phyloP scores from a whole-genome alignment of 2,888 invertebrate genomes.

The Trichogramma dendrolimi region DNA sequence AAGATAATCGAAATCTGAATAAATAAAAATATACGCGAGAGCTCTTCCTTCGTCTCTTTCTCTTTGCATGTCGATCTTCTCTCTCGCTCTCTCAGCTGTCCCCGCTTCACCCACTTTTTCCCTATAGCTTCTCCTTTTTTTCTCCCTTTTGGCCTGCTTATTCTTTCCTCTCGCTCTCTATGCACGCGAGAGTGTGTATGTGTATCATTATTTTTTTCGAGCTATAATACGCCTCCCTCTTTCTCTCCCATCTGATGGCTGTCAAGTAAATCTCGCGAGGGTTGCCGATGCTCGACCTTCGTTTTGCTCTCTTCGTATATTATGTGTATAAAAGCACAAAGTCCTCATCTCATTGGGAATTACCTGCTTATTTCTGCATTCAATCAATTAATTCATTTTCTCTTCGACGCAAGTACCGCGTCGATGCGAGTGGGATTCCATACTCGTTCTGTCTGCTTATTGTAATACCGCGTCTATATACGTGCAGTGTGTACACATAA shows the following conservation, averaged over 20 bases:
- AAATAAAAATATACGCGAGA: constrained; percentile 38
- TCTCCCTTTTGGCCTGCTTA: not conserved
- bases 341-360: constrained; percentile 20
- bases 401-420: not conserved
- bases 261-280: constrained; percentile 30
- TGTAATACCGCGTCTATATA: not conserved
- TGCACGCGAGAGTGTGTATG: not conserved
- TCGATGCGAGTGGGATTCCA: too few species aligned
- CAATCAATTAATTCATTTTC: constrained; percentile 26
- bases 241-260: constrained; percentile 22
- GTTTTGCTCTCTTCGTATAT: not conserved
- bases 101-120: constrained; percentile 20
- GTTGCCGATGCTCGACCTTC: constrained; percentile 23
- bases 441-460: not conserved
- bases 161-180: constrained; percentile 2
- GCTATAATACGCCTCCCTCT: too few species aligned
- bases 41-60: constrained; percentile 25
- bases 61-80: constrained; percentile 18
- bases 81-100: constrained; percentile 18
- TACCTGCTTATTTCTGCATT: constrained; percentile 29
- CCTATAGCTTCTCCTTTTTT: not conserved
- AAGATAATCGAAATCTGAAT: constrained; percentile 45
- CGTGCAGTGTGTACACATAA: too few species aligned
- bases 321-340: not conserved
- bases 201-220: constrained; percentile 9